A percentile compares a stretch with the other conserved stretches of the same genome.
phyloP scores from a whole-genome alignment of 1,140 invertebrate genomes.

The Probaryconus sp. region DNA sequence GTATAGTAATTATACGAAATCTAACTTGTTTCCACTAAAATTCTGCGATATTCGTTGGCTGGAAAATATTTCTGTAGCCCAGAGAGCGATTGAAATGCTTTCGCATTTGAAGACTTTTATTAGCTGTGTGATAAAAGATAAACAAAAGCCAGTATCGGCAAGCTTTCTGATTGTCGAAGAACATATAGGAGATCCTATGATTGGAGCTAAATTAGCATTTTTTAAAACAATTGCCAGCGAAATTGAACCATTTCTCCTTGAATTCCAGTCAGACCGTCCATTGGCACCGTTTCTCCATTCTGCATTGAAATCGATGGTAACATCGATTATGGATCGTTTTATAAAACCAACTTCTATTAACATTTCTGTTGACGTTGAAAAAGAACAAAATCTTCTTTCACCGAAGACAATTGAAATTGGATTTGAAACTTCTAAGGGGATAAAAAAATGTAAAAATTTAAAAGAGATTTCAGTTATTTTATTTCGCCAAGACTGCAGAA shows the following conservation, averaged over 20 bases:
- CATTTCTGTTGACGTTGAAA: constrained; percentile 13
- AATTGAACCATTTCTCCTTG: constrained; percentile 48
- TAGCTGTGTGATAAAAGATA: constrained; percentile 4
- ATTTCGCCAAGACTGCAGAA: constrained; percentile 14
- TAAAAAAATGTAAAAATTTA: constrained; percentile 3
- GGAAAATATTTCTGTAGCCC: constrained; percentile 44
- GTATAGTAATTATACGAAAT: constrained; percentile 32
- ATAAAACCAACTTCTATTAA: constrained; percentile 14
- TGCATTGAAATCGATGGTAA: constrained; percentile 3
- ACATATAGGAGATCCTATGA: constrained; percentile 21
- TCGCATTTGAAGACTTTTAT: constrained; percentile 23
- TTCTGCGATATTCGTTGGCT: constrained; percentile 57
- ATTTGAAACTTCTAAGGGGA: constrained; percentile 12
- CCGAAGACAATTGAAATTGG: constrained; percentile 11
- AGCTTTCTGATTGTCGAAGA: constrained; percentile 24
- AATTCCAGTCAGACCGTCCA: constrained; percentile 45
- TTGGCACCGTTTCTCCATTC: constrained; percentile 45
- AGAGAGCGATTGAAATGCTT: constrained; percentile 51
- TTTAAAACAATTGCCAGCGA: constrained; percentile 40
- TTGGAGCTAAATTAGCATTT: constrained; percentile 50
- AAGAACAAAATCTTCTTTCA: constrained; percentile 34
- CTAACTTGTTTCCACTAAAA: constrained; percentile 46
- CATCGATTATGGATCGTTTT: constrained; percentile 32
- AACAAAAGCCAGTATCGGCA: constrained; percentile 12
- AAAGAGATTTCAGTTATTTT: not conserved